Evolutionary conservation across 1,140 invertebrate species (phyloP), one percentile per base, ranked within the genome.

Genomic region (Orchesella cincta): DNA sequence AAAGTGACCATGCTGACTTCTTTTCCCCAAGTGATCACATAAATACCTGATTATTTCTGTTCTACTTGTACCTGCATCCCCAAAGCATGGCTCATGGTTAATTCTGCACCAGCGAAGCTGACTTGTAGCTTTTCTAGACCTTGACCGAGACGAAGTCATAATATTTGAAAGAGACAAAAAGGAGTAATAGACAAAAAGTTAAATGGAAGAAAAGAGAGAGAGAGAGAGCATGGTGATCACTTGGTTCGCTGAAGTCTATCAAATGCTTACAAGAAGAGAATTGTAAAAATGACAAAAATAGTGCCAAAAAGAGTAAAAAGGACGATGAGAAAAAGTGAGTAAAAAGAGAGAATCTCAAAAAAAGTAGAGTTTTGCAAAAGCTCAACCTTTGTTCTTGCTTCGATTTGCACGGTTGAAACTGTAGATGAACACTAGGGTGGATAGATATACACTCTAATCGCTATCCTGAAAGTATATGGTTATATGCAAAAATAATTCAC

Each of bases 151-250:
- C n/a, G n/a, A n/a, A n/a, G n/a, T n/a, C n/a, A n/a, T n/a, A n/a
- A n/a, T n/a, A n/a, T n/a, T n/a, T n/a, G n/a, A n/a, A n/a, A n/a
- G n/a, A n/a, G n/a, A n/a, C n/a, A n/a, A n/a, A n/a, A n/a, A n/a
- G n/a, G n/a, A n/a, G n/a, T n/a, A n/a, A 64, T 31, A 28, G 67
- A 76, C 71, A 71, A 34, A 34, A 73, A 35, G 33, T 36, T n/a
- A 71, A 73, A 72, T 79, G 67, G 62, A 36, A 67, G 78, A 79
- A 79, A 78, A 81, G 79, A 75, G 82, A 79, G 82, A 83, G 64
- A 77, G 64, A 75, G 54, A 80, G 67, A 79, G 77, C 73, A 74
- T 80, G 72, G 76, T n/a, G 73, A 57, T 23, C 62, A 67, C 62
- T 67, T 67, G 62, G 62, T 67, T 67, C 26, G 8, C 33, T 67